Conservation (phyloP, 2,797 vertebrate species). For the Ceyx erithaca region DNA sequence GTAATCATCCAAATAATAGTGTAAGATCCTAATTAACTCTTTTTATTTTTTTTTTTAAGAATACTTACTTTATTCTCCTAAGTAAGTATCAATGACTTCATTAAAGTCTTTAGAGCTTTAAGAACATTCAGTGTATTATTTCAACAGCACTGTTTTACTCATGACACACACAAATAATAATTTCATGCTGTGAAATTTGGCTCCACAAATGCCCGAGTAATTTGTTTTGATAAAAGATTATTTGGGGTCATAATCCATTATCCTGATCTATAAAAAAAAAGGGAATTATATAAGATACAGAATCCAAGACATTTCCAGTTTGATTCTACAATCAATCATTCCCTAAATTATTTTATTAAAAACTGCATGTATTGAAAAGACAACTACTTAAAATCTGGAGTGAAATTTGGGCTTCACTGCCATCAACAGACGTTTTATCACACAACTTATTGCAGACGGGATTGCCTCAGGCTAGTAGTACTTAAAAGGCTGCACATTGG, state of each 20-base stretch:
- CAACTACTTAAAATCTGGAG: not conserved
- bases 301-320: not conserved
- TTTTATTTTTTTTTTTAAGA: not conserved
- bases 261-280: not conserved
- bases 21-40: not conserved
- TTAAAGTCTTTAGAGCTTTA: not conserved
- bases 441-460: not conserved
- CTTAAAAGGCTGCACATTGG: not conserved
- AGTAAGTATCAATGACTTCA: not conserved
- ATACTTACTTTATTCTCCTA: not conserved
- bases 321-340: not conserved
- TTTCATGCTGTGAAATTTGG: not conserved
- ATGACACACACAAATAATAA: not conserved
- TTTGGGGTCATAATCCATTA: not conserved
- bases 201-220: not conserved
- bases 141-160: not conserved
- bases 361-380: not conserved
- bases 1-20: not conserved
- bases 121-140: not conserved
- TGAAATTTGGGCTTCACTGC: not conserved
- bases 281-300: not conserved
- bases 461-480: not conserved
- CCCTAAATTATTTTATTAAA: not conserved
- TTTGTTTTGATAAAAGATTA: not conserved
- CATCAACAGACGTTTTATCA: not conserved